Evolutionary conservation across 2,797 vertebrate species (phyloP), one percentile per base, ranked within the genome.

Genomic region (Heterohyrax brucei): DNA sequence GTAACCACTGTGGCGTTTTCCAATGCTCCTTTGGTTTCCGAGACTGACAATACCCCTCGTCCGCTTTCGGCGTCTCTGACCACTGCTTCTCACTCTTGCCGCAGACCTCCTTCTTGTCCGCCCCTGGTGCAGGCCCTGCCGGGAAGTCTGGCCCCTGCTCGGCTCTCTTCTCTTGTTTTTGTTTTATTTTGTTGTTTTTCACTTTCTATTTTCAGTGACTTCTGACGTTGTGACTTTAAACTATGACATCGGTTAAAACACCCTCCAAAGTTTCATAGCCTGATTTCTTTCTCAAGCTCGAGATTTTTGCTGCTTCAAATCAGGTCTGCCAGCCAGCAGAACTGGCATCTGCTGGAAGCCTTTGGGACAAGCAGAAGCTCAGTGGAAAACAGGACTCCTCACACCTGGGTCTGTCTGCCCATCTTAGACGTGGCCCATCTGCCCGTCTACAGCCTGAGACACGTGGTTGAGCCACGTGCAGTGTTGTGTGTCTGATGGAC

Each of bases 221-320:
- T 70, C 81, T 78, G 56, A 19, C 19, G 39, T 77, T 76, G 18
- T 16, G 28, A 81, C 68, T 91, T 88, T 62, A 84, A 56, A 75
- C 75, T 39, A 48, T 14, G 53, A 80, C 50, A 22, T 85, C 28
- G 68, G 46, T 68, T 80, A 88, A 85, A 88, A 91, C 48, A 44
- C 22, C 44, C 75, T 93, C 53, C 46, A 81, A 64, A 44, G 81
- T 48, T 77, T 64, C 62, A 53, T 13, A 56, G 28, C 14, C 21
- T 50, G 48, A 83, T 21, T 86, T 89, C 13, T 88, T 77, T 64
- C 30, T 53, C 90, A 73, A 50, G 30, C 70, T 81, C 75, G n/a
- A 50, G 10, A 56, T 30, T 64, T 93, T 53, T 81, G 78, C 76
- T 76, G 39, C 28, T 39, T 68, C 18, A 80, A 21, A 30, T 22